A percentile compares a stretch with the other conserved stretches of the same genome.
Evolutionary conservation across 2,888 invertebrate genomes (phyloP).

Genomic region (Hirtodrosophila cameraria): DNA sequence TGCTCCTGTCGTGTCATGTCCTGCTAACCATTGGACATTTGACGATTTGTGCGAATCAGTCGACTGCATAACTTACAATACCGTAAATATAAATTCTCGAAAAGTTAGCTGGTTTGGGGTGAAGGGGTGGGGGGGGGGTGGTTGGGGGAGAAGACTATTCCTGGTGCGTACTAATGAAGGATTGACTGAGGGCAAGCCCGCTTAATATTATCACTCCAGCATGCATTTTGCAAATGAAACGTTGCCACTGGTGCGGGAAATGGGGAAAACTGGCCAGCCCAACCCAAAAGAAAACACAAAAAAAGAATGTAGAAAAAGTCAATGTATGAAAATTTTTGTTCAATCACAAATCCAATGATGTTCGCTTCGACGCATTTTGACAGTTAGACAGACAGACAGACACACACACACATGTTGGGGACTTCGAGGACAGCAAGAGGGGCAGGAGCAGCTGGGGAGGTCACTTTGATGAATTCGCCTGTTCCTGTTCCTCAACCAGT

Average conservation of each 20-base stretch:
- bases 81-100: slow-evolving; percentile 78
- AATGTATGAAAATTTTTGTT: slow-evolving; percentile 81
- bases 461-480: slow-evolving; percentile 70
- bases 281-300: no score
- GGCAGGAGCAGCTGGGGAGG: slow-evolving; percentile 4
- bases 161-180: slow-evolving; percentile 63
- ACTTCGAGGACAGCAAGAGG: neutral
- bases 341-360: slow-evolving; percentile 83
- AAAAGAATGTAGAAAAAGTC: slow-evolving; percentile 42
- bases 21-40: slow-evolving; percentile 38
- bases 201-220: slow-evolving; percentile 73
- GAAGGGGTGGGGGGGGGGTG: neutral
- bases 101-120: no score
- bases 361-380: slow-evolving; percentile 83
- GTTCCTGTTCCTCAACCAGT: slow-evolving; percentile 25
- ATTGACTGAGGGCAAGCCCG: slow-evolving; percentile 25
- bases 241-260: neutral
- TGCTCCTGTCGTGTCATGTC: slow-evolving; percentile 12
- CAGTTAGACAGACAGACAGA: slow-evolving; percentile 72
- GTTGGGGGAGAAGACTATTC: neutral
- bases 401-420: slow-evolving; percentile 10
- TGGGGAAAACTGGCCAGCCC: no score
- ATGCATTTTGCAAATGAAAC: slow-evolving; percentile 73
- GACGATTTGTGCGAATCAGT: slow-evolving; percentile 77
- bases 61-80: slow-evolving; percentile 83